Evolutionary conservation across 2,797 vertebrate species (phyloP).

Genomic region (Pitangus sulphuratus): DNA sequence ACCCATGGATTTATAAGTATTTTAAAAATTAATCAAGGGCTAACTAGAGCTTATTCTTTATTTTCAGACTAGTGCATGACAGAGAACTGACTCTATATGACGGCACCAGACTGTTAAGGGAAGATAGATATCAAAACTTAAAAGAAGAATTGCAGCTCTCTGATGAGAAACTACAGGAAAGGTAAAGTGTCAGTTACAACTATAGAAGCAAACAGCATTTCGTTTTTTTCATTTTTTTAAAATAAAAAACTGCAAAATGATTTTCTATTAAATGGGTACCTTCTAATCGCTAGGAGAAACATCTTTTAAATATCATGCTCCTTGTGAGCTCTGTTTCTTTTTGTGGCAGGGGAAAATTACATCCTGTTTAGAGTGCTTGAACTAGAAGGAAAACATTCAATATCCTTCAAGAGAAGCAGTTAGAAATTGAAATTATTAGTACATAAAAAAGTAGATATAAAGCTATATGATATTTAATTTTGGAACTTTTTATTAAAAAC

Average conservation of each 20-base stretch:
- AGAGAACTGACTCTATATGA: constrained; percentile 93
- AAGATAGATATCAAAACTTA: constrained; percentile 87
- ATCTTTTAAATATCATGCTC: not conserved
- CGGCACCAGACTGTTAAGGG: constrained; percentile 88
- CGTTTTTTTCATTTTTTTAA: not conserved
- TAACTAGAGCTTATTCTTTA: not conserved
- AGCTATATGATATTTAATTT: not conserved
- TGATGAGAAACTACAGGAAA: constrained; percentile 85
- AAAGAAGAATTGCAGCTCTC: constrained; percentile 87
- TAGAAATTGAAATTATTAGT: not conserved
- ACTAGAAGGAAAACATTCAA: not conserved
- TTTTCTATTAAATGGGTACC: not conserved
- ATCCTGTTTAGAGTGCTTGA: constrained; percentile 23
- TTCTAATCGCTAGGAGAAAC: not conserved
- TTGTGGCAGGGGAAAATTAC: not conserved
- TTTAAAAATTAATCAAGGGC: not conserved
- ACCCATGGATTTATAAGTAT: not conserved
- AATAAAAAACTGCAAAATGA: not conserved
- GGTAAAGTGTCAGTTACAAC: constrained; percentile 71
- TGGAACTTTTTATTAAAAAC: not conserved
- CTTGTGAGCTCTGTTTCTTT: not conserved
- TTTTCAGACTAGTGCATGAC: constrained; percentile 90
- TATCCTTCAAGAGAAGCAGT: not conserved
- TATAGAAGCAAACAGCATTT: not conserved
- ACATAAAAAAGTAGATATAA: not conserved